These are phyloP conservation scores for Procavia capensis DNA, from an alignment of 2,113 vertebrate species.

Conservation along the genomic window DNA sequence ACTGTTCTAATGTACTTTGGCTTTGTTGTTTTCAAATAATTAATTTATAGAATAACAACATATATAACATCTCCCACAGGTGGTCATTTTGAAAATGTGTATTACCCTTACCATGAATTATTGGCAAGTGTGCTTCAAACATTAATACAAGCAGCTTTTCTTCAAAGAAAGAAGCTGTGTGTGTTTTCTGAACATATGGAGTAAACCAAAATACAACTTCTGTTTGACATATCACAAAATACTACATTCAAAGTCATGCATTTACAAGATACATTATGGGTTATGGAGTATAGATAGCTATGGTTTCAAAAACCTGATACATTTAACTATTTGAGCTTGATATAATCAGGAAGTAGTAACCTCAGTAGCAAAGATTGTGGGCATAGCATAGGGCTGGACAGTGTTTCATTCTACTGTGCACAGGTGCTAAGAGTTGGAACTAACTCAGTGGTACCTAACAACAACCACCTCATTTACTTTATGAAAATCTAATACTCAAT, in stretches of 20 bases:
- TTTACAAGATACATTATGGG: neutral
- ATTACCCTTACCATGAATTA: constrained; percentile 43
- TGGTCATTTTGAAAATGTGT: neutral
- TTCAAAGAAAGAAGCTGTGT: neutral
- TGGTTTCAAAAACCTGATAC: constrained; percentile 19
- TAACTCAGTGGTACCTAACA: too few species aligned
- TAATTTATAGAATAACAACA: neutral
- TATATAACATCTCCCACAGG: neutral
- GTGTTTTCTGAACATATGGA: neutral
- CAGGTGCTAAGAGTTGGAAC: too few species aligned
- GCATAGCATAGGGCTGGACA: too few species aligned
- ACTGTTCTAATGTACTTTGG: neutral
- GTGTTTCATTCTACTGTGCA: too few species aligned
- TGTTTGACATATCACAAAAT: constrained; percentile 24
- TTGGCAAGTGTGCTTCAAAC: constrained; percentile 19
- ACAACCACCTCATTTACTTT: constrained; percentile 62
- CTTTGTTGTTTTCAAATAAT: neutral
- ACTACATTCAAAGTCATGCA: neutral
- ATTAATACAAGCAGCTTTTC: constrained; percentile 23
- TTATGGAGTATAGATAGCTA: neutral
- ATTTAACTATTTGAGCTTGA: constrained; percentile 5
- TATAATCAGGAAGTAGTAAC: constrained; percentile 14
- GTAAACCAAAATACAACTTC: neutral
- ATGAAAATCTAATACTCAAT: constrained; percentile 46
- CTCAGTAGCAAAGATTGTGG: too few species aligned